Percentiles rank a stretch among this genome's conserved stretches.
Conservation (phyloP, 2,113 vertebrate genomes). For the Cyphomyrus plagiostoma region DNA sequence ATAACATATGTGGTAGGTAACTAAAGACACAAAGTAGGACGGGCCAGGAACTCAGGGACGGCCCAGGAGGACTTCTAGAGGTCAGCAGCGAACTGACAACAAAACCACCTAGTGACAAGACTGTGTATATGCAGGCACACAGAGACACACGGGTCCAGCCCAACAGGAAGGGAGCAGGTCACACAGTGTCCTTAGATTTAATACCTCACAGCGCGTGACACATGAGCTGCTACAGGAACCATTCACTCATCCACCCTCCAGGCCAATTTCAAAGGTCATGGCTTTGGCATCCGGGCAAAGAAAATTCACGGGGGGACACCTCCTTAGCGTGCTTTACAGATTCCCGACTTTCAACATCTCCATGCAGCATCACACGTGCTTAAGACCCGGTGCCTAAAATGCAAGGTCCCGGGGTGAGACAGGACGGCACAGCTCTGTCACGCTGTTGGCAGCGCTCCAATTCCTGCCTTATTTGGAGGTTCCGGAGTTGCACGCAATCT, state of each 20-base stretch:
- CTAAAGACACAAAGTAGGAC: not conserved
- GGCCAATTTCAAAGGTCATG: not conserved
- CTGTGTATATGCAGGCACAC: not conserved
- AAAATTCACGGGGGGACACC: not conserved
- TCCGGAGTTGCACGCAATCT: not conserved
- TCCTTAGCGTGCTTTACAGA: not conserved
- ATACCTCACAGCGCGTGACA: not conserved
- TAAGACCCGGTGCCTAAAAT: not conserved
- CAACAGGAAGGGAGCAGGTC: not conserved
- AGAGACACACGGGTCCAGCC: not conserved
- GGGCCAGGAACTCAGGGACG: not conserved
- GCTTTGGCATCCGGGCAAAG: not conserved
- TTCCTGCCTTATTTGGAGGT: not conserved
- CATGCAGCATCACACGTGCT: not conserved
- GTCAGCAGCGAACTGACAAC: not conserved
- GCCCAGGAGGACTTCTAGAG: not conserved
- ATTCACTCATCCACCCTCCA: not conserved
- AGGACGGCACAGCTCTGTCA: too few relatives aligned
- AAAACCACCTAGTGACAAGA: not conserved
- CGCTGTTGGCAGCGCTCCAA: not conserved
- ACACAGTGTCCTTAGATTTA: not conserved
- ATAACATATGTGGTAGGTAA: not conserved
- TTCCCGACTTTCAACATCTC: conserved; percentile 4
- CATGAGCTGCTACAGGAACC: not conserved
- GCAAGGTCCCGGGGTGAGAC: not conserved